Evolutionary conservation across 2,113 vertebrate species (phyloP).

Genomic region (Orycteropus afer): DNA sequence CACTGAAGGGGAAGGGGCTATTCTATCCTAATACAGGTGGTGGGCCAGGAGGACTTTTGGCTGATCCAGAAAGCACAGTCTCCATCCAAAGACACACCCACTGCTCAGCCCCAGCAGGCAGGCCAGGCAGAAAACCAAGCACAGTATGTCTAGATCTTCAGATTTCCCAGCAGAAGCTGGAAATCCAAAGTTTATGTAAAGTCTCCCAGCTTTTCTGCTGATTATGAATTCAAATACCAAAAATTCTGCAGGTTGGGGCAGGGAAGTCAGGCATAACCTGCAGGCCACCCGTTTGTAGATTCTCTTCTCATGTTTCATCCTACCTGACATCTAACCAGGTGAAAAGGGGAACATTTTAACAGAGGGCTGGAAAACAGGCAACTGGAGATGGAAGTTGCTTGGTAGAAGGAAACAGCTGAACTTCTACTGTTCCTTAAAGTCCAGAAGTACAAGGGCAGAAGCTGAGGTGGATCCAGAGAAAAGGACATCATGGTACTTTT

Average conservation of each 20-base stretch:
- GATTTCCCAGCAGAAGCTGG: constrained; percentile 1
- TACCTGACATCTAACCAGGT: background rate
- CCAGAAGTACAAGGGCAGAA: background rate
- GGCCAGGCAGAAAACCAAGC: background rate
- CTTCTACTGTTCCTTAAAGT: background rate
- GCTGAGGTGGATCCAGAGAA: background rate
- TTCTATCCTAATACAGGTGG: background rate
- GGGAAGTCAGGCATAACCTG: constrained; percentile 13
- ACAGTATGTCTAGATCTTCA: background rate
- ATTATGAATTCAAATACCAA: constrained; percentile 46
- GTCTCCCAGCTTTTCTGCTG: constrained; percentile 14
- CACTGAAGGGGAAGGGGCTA: background rate
- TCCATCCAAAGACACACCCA: background rate
- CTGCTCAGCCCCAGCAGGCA: background rate
- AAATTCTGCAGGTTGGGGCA: background rate
- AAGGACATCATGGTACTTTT: background rate
- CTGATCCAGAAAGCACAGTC: background rate
- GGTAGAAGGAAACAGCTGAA: background rate
- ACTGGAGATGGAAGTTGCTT: background rate
- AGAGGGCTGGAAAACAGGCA: background rate
- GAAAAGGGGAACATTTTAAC: background rate
- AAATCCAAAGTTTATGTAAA: constrained; percentile 34
- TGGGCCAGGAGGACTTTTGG: rapidly evolving
- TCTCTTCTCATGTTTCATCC: background rate
- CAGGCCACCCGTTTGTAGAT: background rate